These are phyloP conservation scores for Enteromius treurensis DNA, from an alignment of 2,797 vertebrate species.

Conservation along the genomic window DNA sequence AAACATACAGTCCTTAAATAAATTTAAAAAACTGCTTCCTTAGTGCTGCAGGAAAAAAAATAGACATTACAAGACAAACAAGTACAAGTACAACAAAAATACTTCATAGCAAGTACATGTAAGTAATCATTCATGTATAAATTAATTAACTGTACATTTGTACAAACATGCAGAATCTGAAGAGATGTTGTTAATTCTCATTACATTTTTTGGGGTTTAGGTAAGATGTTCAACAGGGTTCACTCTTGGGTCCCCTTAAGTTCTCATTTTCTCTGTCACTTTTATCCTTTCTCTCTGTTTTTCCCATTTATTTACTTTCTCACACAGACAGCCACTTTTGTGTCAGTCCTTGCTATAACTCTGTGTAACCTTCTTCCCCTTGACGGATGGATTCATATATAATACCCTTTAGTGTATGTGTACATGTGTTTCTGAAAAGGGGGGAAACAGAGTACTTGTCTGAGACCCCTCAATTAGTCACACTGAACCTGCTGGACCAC, in stretches of 20 bases:
- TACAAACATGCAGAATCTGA: neutral
- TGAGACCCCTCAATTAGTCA: conserved; percentile 59
- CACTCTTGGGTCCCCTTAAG: neutral
- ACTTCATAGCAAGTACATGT: too few species aligned
- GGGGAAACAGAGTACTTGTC: conserved; percentile 35
- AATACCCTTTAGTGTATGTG: conserved; percentile 41
- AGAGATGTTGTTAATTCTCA: neutral
- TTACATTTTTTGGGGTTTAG: neutral
- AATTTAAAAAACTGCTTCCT: too few species aligned
- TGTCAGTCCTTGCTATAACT: conserved; percentile 8
- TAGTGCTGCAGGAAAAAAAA: neutral
- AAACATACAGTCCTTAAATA: neutral
- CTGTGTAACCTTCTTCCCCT: conserved; percentile 1
- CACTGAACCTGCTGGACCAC: conserved; percentile 56
- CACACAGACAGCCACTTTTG: conserved; percentile 14
- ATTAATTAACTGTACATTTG: neutral
- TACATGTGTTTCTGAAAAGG: conserved; percentile 52
- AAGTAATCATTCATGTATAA: neutral
- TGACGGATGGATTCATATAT: conserved; percentile 27
- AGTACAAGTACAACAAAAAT: neutral
- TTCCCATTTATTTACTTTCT: neutral
- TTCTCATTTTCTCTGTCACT: neutral
- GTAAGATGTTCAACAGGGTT: neutral
- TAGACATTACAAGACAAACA: neutral
- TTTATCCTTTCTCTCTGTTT: neutral